Percentiles rank a stretch among this genome's conserved stretches.
Evolutionary conservation across 2,113 vertebrate genomes (phyloP).

Genomic region (Redunca redunca): DNA sequence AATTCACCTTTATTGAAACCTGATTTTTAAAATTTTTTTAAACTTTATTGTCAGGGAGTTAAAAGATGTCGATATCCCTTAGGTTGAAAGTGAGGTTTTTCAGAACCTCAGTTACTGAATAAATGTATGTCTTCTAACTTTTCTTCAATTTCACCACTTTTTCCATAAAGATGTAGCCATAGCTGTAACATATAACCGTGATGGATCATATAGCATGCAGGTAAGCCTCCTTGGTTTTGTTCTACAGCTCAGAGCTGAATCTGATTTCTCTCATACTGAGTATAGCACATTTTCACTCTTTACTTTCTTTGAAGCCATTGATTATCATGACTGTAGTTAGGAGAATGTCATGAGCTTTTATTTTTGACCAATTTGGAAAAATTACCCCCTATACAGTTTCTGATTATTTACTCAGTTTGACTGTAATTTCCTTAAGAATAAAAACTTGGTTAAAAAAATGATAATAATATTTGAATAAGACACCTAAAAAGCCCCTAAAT

Average conservation of each 20-base stretch:
- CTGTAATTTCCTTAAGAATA: not conserved
- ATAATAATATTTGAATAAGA: not conserved
- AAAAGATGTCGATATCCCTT: not conserved
- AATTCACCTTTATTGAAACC: not conserved
- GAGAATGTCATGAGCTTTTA: not conserved
- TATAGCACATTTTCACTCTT: not conserved
- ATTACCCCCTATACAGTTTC: not conserved
- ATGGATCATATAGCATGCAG: conserved; percentile 93
- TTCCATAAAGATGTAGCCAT: conserved; percentile 84
- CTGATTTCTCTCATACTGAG: not conserved
- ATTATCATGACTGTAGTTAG: not conserved
- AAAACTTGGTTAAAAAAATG: not conserved
- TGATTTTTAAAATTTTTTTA: not conserved
- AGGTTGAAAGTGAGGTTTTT: not conserved
- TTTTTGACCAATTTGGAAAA: not conserved
- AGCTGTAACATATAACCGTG: conserved; percentile 85
- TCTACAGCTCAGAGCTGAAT: not conserved
- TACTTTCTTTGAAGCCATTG: not conserved
- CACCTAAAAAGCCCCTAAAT: not conserved
- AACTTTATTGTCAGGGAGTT: not conserved
- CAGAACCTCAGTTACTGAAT: not conserved
- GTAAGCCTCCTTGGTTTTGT: conserved; percentile 75
- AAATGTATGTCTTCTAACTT: conserved; percentile 34
- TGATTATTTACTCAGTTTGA: not conserved
- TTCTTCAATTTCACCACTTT: not conserved